These are phyloP conservation scores for Myripristis murdjan DNA, from an alignment of 2,797 vertebrate species.

Conservation along the genomic window DNA sequence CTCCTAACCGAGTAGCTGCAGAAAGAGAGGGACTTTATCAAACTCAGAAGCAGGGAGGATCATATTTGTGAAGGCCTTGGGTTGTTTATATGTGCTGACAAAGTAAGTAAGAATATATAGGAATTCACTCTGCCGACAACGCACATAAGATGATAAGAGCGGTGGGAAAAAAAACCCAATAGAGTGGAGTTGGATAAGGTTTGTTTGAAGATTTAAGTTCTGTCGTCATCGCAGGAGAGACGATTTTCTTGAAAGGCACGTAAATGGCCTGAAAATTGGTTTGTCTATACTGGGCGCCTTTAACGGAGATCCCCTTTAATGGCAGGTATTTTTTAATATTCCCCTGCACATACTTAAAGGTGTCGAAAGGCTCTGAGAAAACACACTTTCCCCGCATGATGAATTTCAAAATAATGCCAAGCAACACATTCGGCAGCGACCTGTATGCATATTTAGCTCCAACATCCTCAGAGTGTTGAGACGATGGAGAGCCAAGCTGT, in stretches of 20 bases:
- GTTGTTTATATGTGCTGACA: constrained; percentile 85
- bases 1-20: constrained; percentile 61
- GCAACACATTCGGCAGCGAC: constrained; percentile 43
- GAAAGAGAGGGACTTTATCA: constrained; percentile 58
- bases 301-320: constrained; percentile 59
- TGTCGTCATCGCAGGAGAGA: constrained; percentile 53
- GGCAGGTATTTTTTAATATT: constrained; percentile 45
- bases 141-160: constrained; percentile 68
- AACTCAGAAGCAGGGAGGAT: constrained; percentile 61
- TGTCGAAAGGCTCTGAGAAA: constrained; percentile 42
- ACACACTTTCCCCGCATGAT: constrained; percentile 53
- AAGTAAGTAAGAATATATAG: constrained; percentile 76
- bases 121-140: constrained; percentile 61
- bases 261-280: constrained; percentile 66
- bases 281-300: constrained; percentile 61
- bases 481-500: constrained; percentile 71
- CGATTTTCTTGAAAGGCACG: constrained; percentile 70
- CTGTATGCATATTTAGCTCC: constrained; percentile 67
- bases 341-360: constrained; percentile 47
- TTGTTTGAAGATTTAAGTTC: constrained; percentile 78
- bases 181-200: constrained; percentile 62
- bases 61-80: constrained; percentile 68
- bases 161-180: constrained; percentile 49
- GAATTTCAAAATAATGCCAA: constrained; percentile 54
- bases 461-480: constrained; percentile 62